Base-by-base conservation (phyloP, 2,113 vertebrate genomes). In the Pseudopodoces humilis region DNA sequence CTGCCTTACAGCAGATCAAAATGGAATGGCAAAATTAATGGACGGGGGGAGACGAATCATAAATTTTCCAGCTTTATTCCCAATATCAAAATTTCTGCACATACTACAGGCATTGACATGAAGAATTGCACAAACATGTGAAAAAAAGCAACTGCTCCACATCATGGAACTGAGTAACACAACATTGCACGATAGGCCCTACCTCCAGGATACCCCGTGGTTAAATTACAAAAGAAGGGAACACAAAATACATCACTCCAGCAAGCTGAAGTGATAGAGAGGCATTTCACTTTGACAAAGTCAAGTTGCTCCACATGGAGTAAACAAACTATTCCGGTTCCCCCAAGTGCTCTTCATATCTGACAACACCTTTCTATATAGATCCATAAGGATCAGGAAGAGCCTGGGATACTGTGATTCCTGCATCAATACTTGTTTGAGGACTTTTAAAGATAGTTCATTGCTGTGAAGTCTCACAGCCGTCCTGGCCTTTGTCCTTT, bases 241-340 rank as follows among this genome's bases (percentile, higher is more conserved):
- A 52, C 33, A 71, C 8, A 62, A 39, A 88, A 69, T n/a, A 13
- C 4, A 22, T 63, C 53, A 18, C 22, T 53, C 13, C 39, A 69
- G 17, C 67, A 69, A 0, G 3, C 28, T 49, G 41, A 58, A 79
- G 63, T 43, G 55, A 22, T 0, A 33, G 20, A 56, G 56, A 65
- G 31, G n/a, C 53, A 83, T 79, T 93, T 76, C 79, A 70, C 71
- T 74, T 63, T 11, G 70, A 85, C 37, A 70, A 8, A 55, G 37
- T n/a, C 59, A 74, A 70, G 76, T 78, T 89, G 49, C 56, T 88
- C 55, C 72, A 90, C 56, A 25, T 7, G 31, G 24, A 81, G 28
- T 21, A 97, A 96, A 88, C 37, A 90, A 93, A 92, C 76, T 55
- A 83, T 88, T 86, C 83, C 7, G 3, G 76, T 83, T 93, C 39